Base-by-base conservation (phyloP, 2,888 invertebrate genomes). In the Sinotaia quadrata region DNA sequence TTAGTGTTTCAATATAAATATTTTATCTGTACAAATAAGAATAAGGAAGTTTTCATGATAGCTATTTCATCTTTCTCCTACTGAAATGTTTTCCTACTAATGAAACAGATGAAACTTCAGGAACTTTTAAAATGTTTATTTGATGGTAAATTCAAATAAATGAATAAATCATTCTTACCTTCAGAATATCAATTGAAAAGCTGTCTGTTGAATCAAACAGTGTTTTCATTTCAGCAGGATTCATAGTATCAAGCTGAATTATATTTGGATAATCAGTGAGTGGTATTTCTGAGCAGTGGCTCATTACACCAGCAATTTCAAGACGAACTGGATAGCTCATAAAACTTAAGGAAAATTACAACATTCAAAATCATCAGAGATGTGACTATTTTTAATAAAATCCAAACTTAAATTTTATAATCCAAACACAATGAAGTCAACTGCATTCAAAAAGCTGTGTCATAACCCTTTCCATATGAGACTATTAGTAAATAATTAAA, bases 211-310 rank as follows among this genome's bases (percentile, higher is more conserved):
- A 33, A 1, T 56, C 56, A 4, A 31, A 34, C 27, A 65, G 56
- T 7, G 10, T 24, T 2, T 41, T 7, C 54, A 44, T 10, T n/a
- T 31, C 21, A 2, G n/a, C 47, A 21, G 21, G 10, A 4, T 65
- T 56, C 10, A 21, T 15, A 24, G 10, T 7, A n/a, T 56, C 24
- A 21, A 54, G 37, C 56, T 65, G 65, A 44, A 65, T 21, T 52
- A 65, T 56, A 7, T 21, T 12, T 41, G 65, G 65, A 27, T 65
- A 65, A 33, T 65, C 56, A 15, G 65, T 44, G 24, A 65, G 18
- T 1, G 65, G 65, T 8, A 65, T 65, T 44, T 65, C 65, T 21
- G 65, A 65, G 18, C 65, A 65, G 56, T 65, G 47, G 21, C 29
- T 29, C 12, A n/a, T 56, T 33, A 65, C 47, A 1, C 65, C 65